phyloP scores from a whole-genome alignment of 2,797 vertebrate genomes.

The Molossus molossus region DNA sequence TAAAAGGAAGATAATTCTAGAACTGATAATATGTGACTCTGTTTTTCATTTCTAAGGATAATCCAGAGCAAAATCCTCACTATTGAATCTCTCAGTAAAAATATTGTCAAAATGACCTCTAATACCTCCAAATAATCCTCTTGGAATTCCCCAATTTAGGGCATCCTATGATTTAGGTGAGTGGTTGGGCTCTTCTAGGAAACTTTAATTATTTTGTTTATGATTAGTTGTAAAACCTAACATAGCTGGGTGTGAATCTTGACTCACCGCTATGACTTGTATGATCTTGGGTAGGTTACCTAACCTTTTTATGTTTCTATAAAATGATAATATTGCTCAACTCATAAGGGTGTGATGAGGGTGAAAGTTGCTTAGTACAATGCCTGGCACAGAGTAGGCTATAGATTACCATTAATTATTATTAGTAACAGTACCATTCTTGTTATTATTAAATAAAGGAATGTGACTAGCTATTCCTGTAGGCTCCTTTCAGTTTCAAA shows the following conservation, averaged over 20 bases:
- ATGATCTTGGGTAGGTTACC: not conserved
- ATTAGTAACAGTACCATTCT: not conserved
- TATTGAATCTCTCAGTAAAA: constrained; percentile 1
- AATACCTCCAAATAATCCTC: not conserved
- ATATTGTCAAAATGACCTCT: constrained; percentile 30
- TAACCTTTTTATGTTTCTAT: not conserved
- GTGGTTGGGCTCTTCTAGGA: not conserved
- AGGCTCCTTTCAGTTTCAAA: not conserved
- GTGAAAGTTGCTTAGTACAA: not conserved
- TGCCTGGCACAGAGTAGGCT: not conserved
- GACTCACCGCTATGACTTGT: not conserved
- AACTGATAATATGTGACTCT: constrained; percentile 13
- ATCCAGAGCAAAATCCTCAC: not conserved
- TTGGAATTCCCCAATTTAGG: not conserved
- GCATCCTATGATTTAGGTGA: not conserved
- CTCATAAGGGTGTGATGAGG: not conserved
- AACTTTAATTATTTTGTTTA: not conserved
- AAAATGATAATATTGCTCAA: not conserved
- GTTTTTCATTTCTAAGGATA: constrained; percentile 51
- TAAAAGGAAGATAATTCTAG: constrained; percentile 36
- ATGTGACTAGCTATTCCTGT: not conserved
- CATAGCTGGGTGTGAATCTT: not conserved
- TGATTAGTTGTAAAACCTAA: not conserved
- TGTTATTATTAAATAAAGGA: not conserved
- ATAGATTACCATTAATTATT: not conserved